These are phyloP conservation scores for Embidobia sp. DNA, from an alignment of 2,888 invertebrate species.

Conservation along the genomic window DNA sequence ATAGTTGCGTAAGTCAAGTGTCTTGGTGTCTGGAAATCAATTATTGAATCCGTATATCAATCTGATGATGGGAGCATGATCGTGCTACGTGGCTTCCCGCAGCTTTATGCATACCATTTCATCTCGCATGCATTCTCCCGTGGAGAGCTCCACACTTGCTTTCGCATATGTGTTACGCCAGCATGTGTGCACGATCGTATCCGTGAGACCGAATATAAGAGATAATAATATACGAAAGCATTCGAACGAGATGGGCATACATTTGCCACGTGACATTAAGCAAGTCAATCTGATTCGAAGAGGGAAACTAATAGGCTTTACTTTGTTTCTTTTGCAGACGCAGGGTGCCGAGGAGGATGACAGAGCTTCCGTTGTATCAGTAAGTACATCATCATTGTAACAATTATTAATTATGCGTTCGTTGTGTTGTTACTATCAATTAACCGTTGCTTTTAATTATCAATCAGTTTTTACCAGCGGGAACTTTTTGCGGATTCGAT, in stretches of 20 bases:
- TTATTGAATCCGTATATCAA: slow-evolving; percentile 78
- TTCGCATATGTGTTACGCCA: slow-evolving; percentile 1
- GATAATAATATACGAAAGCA: slow-evolving; percentile 34
- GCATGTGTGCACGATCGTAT: slow-evolving; percentile 36
- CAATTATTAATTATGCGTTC: slow-evolving; percentile 54
- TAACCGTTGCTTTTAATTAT: slow-evolving; percentile 21
- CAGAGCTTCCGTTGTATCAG: slow-evolving; percentile 87
- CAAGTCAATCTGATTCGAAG: slow-evolving; percentile 70
- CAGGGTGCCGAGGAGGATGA: slow-evolving; percentile 89
- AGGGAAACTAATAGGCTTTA: slow-evolving; percentile 68
- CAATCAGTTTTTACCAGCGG: not conserved
- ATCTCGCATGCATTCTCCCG: slow-evolving; percentile 56
- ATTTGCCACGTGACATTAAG: slow-evolving; percentile 58
- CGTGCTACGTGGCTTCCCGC: slow-evolving; percentile 73
- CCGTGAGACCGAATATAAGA: slow-evolving; percentile 26
- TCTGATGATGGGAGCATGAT: slow-evolving; percentile 74
- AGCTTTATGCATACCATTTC: slow-evolving; percentile 74
- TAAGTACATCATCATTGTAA: slow-evolving; percentile 83
- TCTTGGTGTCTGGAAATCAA: slow-evolving; percentile 76
- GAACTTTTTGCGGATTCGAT: slow-evolving; percentile 1
- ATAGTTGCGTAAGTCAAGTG: slow-evolving; percentile 74
- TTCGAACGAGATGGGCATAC: slow-evolving; percentile 26
- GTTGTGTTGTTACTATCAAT: slow-evolving; percentile 35
- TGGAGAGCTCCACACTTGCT: slow-evolving; percentile 59
- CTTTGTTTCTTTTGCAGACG: slow-evolving; percentile 83